Conservation (phyloP, 2,797 vertebrate species). For the Onychomys torridus region DNA sequence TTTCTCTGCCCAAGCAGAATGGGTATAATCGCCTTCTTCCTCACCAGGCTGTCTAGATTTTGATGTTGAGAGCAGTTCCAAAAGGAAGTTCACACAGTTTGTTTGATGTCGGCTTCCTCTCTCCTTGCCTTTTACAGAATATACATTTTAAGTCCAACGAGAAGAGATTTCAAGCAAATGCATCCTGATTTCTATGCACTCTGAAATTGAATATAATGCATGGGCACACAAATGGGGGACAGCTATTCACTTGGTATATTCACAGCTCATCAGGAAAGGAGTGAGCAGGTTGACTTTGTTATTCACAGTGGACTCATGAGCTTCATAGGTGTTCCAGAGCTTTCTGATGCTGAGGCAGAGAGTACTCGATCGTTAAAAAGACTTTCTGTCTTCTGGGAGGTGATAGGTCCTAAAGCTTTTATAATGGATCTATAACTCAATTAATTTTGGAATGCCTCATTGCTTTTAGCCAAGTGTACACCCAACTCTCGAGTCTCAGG, state of each 20-base stretch:
- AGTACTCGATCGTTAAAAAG: not conserved
- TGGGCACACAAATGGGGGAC: not conserved
- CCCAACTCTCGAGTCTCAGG: slow-evolving; percentile 3
- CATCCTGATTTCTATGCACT: not conserved
- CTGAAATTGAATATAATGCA: slow-evolving; percentile 22
- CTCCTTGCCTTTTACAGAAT: not conserved
- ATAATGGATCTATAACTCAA: slow-evolving; percentile 30
- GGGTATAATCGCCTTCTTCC: not conserved
- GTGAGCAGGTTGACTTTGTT: not conserved
- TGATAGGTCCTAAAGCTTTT: not conserved
- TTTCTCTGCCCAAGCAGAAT: not conserved
- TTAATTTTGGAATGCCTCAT: not conserved
- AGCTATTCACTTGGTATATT: slow-evolving; percentile 19
- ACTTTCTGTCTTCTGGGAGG: not conserved
- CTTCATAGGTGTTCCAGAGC: slow-evolving; percentile 24
- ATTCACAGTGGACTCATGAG: not conserved
- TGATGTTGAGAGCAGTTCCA: not conserved
- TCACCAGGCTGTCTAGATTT: not conserved
- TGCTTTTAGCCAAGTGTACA: not conserved
- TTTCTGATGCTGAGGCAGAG: slow-evolving; percentile 23
- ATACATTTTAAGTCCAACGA: slow-evolving; percentile 28
- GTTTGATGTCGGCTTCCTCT: not conserved
- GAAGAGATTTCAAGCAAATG: slow-evolving; percentile 27
- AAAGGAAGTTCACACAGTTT: not conserved
- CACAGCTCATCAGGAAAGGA: not conserved